Conservation (phyloP, 2,113 vertebrate genomes). For the Myotis brandtii region DNA sequence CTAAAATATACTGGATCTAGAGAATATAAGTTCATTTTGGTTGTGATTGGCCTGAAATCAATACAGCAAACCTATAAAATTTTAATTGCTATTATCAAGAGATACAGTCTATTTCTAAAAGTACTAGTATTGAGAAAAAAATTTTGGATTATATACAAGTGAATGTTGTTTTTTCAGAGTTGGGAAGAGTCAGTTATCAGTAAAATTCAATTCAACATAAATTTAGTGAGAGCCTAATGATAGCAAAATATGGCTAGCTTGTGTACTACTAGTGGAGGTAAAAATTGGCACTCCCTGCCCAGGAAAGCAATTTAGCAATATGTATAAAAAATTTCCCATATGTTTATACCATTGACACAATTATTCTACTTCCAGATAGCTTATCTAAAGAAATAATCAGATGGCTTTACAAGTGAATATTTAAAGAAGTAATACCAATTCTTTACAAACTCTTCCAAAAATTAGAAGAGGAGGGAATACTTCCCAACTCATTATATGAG, state of each 20-base stretch:
- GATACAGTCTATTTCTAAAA: background rate
- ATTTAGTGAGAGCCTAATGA: background rate
- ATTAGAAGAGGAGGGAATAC: background rate
- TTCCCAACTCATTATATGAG: background rate
- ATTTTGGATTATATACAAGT: slow-evolving; percentile 1
- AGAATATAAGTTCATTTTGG: background rate
- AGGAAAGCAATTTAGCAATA: slow-evolving; percentile 15
- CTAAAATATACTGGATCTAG: background rate
- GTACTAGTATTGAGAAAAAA: background rate
- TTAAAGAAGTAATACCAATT: slow-evolving; percentile 22
- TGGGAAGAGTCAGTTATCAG: background rate
- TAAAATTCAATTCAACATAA: slow-evolving; percentile 24
- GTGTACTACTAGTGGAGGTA: background rate
- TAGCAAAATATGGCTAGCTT: background rate
- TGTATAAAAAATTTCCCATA: slow-evolving; percentile 6
- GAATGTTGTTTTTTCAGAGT: background rate
- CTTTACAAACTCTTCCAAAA: slow-evolving; percentile 27
- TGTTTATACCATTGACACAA: slow-evolving; percentile 6
- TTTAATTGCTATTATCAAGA: background rate
- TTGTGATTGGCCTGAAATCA: slow-evolving; percentile 22
- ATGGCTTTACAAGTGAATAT: slow-evolving; percentile 13
- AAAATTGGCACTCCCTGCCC: background rate
- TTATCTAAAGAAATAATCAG: slow-evolving; percentile 41
- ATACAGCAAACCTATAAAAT: slow-evolving; percentile 17
- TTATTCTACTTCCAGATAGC: slow-evolving; percentile 9